phyloP scores from a whole-genome alignment of 2,113 vertebrate genomes.

The Alethe diademata region DNA sequence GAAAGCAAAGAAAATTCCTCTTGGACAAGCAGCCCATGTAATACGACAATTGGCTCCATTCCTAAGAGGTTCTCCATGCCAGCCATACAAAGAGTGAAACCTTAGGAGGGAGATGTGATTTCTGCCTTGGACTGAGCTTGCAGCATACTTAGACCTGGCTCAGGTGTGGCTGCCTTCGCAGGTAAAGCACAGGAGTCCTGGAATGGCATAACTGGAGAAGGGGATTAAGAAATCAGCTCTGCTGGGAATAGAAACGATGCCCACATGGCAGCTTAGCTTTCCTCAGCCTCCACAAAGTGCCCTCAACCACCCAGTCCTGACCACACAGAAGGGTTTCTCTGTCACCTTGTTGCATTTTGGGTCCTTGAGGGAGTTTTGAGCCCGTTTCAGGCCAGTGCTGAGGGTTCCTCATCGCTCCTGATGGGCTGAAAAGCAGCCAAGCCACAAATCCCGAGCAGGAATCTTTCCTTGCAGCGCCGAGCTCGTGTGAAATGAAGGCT shows the following conservation, averaged over 20 bases:
- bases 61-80: conserved; percentile 19
- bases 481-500: neutral
- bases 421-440: neutral
- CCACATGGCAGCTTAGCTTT: neutral
- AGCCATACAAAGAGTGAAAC: conserved; percentile 25
- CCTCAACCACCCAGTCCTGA: neutral
- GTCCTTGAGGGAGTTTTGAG: neutral
- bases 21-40: conserved; percentile 5
- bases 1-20: conserved; percentile 58
- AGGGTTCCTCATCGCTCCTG: neutral
- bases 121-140: neutral
- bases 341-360: neutral
- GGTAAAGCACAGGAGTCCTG: neutral
- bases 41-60: conserved; percentile 35
- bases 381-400: neutral
- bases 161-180: neutral
- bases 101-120: conserved; percentile 41
- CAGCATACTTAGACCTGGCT: neutral
- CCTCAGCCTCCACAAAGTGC: neutral
- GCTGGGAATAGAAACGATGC: neutral
- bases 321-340: neutral
- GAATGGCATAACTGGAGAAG: neutral
- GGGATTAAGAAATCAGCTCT: neutral
- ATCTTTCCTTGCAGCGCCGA: neutral
- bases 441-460: neutral